Percentiles rank a stretch among this genome's conserved stretches.
Evolutionary conservation across 2,888 invertebrate genomes (phyloP).

Genomic region (Gastracanthus pulcherrimus): DNA sequence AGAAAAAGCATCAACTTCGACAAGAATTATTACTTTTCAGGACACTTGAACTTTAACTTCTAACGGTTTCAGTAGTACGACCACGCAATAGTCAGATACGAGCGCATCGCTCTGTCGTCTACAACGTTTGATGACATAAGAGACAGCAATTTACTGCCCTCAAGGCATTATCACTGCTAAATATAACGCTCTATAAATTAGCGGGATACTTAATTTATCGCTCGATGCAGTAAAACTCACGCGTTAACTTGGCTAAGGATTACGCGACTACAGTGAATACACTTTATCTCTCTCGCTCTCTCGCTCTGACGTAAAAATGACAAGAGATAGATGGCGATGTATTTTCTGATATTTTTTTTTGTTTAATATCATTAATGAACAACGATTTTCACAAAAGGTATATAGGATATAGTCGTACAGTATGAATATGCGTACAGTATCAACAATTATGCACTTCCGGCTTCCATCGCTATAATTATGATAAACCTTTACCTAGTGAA

Average conservation of each 20-base stretch:
- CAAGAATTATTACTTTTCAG: not conserved
- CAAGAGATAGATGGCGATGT: too few relatives aligned
- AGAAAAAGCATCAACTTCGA: not conserved
- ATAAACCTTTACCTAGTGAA: too few relatives aligned
- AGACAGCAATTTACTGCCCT: not conserved
- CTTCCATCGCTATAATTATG: too few relatives aligned
- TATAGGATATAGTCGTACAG: too few relatives aligned
- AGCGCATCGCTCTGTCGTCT: not conserved
- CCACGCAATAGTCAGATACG: conserved; percentile 1
- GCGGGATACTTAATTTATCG: not conserved
- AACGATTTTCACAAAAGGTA: too few relatives aligned
- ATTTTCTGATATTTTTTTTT: too few relatives aligned
- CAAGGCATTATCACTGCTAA: conserved; percentile 1
- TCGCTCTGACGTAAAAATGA: too few relatives aligned
- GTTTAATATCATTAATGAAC: too few relatives aligned
- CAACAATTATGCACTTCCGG: too few relatives aligned
- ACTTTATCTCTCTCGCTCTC: not conserved
- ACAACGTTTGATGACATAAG: not conserved
- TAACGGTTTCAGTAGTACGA: not conserved
- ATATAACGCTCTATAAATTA: not conserved
- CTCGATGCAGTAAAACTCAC: not conserved
- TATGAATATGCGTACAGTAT: too few relatives aligned
- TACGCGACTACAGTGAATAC: not conserved
- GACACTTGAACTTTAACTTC: not conserved
- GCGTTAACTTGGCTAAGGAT: too few relatives aligned